These are phyloP conservation scores for Egretta garzetta DNA, from an alignment of 2,113 vertebrate genomes.

Conservation along the genomic window DNA sequence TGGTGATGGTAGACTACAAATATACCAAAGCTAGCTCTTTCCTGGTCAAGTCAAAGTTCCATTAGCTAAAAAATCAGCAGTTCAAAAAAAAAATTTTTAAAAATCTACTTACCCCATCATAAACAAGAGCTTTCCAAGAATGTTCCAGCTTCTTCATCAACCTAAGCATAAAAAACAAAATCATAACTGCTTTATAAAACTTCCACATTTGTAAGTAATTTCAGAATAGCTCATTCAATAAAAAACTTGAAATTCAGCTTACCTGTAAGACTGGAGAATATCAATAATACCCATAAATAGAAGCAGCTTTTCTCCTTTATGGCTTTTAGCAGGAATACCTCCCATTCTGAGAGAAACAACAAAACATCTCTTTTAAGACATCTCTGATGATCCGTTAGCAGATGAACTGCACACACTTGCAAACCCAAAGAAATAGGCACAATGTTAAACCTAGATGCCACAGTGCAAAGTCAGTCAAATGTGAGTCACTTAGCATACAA, in stretches of 20 bases:
- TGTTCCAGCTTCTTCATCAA: conserved; percentile 98
- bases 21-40: not conserved
- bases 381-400: not conserved
- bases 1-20: not conserved
- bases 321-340: conserved; percentile 95
- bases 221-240: not conserved
- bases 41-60: not conserved
- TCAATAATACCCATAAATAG: conserved; percentile 98
- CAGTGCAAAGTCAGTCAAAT: not conserved
- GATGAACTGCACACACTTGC: not conserved
- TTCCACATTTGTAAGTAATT: not conserved
- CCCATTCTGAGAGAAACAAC: conserved; percentile 86
- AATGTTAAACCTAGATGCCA: not conserved
- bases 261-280: conserved; percentile 98
- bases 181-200: not conserved
- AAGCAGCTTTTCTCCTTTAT: conserved; percentile 93
- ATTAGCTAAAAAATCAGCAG: not conserved
- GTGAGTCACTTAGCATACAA: not conserved
- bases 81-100: not conserved
- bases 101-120: conserved; percentile 89
- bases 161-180: conserved; percentile 69
- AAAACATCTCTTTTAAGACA: not conserved
- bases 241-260: conserved; percentile 17
- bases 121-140: conserved; percentile 98
- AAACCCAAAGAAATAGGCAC: not conserved